Evolutionary conservation across 2,888 invertebrate genomes (phyloP).

Genomic region (Alentia gelatinosa): DNA sequence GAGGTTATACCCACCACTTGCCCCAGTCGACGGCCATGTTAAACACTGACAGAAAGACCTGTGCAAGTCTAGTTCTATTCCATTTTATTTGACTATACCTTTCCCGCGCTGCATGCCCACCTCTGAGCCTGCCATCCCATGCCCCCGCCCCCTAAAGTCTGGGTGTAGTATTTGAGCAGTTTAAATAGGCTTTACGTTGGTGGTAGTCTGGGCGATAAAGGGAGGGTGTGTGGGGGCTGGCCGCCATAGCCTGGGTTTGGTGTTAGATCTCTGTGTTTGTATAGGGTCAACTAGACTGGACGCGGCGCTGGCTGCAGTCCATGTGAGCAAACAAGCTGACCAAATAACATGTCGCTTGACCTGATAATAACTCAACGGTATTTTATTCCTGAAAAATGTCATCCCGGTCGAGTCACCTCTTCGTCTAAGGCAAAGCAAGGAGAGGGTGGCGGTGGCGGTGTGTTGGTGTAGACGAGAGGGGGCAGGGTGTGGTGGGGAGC

Average conservation of each 20-base stretch:
- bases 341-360: constrained; percentile 43
- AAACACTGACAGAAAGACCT: neutral
- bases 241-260: neutral
- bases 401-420: neutral
- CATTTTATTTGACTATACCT: constrained; percentile 1
- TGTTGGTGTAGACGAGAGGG: no score
- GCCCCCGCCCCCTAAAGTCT: neutral
- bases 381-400: constrained; percentile 11
- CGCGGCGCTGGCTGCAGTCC: constrained; percentile 16
- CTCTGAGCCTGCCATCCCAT: no score
- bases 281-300: constrained; percentile 37
- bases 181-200: neutral
- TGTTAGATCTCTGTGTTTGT: constrained; percentile 21
- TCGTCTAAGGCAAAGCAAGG: no score
- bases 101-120: no score
- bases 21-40: neutral
- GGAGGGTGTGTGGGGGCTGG: neutral
- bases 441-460: no score
- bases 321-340: constrained; percentile 39
- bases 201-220: neutral
- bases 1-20: neutral
- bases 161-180: neutral
- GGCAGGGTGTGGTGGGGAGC: no score
- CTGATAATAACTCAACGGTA: constrained; percentile 25
- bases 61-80: neutral